Percentiles rank a stretch among this genome's conserved stretches.
Evolutionary conservation across 2,888 invertebrate species (phyloP).

Genomic region (Aleiodes leptofemur): DNA sequence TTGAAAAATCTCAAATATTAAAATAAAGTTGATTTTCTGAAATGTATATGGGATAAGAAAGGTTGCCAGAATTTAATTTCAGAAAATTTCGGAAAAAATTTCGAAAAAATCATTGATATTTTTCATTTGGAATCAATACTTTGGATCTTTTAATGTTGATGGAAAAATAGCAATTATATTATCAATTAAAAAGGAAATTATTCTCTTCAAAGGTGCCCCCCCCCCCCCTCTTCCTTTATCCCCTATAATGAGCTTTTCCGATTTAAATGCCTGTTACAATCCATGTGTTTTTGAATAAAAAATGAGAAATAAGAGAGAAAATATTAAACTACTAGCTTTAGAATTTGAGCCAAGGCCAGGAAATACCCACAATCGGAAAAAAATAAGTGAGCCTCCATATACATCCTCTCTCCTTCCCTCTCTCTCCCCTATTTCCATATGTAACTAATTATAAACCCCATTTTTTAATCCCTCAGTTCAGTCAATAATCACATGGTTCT

Average conservation of each 20-base stretch:
- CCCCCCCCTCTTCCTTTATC: too few relatives aligned
- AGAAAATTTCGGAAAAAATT: too few relatives aligned
- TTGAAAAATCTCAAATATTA: too few relatives aligned
- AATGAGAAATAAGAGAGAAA: constrained; percentile 10
- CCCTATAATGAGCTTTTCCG: constrained; percentile 9
- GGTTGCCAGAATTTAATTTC: too few relatives aligned
- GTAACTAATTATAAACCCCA: constrained; percentile 17
- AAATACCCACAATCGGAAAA: constrained; percentile 28
- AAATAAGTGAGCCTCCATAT: constrained; percentile 27
- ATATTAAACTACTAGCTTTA: constrained; percentile 23
- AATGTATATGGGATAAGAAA: too few relatives aligned
- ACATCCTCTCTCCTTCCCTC: constrained; percentile 12
- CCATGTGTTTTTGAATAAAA: neutral
- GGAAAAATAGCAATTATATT: too few relatives aligned
- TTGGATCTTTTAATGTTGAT: too few relatives aligned
- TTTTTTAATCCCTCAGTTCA: neutral
- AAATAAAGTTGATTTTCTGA: too few relatives aligned
- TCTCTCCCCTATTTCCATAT: constrained; percentile 17
- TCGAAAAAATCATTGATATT: too few relatives aligned
- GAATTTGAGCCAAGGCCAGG: constrained; percentile 34
- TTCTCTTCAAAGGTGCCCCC: too few relatives aligned
- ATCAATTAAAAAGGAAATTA: too few relatives aligned
- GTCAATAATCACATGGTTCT: neutral
- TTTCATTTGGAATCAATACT: too few relatives aligned
- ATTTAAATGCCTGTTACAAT: constrained; percentile 17